Conservation (phyloP, 92 coral and sea anemone species). For the Anthopleura xanthogrammica region DNA sequence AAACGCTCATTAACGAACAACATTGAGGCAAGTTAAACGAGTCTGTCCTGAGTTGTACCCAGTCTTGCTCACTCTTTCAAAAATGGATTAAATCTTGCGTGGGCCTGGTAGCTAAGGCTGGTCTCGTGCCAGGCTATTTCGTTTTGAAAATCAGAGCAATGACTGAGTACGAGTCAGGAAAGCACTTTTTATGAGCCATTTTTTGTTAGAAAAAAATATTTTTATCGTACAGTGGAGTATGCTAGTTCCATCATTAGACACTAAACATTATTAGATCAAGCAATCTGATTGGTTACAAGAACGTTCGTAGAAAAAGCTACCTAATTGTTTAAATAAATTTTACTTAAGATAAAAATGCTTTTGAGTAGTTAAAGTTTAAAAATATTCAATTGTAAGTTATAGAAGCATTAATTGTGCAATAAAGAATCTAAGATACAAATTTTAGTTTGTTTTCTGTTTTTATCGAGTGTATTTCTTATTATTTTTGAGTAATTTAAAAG, state of each 20-base stretch:
- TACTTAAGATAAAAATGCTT: conserved; percentile 11
- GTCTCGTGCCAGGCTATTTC: background rate
- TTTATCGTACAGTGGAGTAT: background rate
- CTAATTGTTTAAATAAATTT: conserved; percentile 5
- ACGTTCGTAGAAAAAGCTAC: background rate
- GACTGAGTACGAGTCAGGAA: conserved; percentile 13
- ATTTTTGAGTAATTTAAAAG: no score
- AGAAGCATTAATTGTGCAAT: background rate
- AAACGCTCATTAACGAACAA: background rate
- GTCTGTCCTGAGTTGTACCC: background rate
- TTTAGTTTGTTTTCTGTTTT: background rate
- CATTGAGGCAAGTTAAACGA: background rate
- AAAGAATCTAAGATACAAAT: background rate
- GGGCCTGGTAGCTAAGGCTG: background rate
- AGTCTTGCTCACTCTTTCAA: background rate
- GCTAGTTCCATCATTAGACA: background rate
- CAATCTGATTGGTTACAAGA: conserved; percentile 18
- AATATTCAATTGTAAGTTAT: background rate
- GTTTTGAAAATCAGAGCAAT: background rate
- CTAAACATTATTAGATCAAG: conserved; percentile 3
- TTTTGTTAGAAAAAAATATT: conserved; percentile 5
- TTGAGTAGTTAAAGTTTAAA: conserved; percentile 5
- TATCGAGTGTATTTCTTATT: no score
- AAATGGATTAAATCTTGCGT: background rate
- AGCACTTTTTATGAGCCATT: conserved; percentile 21